Conservation (phyloP, 2,113 vertebrate genomes). For the Holacanthus passer region DNA sequence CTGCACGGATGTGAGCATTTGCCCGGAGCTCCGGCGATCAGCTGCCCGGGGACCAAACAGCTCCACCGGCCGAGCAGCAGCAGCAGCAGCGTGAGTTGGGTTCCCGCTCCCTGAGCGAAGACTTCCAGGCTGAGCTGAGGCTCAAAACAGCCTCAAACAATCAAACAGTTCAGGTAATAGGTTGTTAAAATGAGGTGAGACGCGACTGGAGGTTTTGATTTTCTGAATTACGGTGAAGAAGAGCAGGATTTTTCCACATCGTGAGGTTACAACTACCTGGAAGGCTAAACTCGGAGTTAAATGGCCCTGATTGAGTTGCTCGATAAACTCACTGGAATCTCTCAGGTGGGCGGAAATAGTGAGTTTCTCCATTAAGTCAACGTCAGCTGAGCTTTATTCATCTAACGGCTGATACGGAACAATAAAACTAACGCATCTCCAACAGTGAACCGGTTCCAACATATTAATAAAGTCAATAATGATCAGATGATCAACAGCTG, state of each 20-base stretch:
- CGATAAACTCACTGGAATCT: fast-evolving
- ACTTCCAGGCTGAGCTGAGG: neutral
- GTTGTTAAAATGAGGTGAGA: fast-evolving
- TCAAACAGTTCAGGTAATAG: fast-evolving
- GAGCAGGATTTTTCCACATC: neutral
- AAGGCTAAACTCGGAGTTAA: neutral
- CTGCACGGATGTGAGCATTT: neutral
- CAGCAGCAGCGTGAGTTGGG: too few relatives aligned
- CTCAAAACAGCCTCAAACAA: fast-evolving
- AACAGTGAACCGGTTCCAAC: neutral
- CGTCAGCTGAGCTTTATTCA: neutral
- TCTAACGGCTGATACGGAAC: neutral
- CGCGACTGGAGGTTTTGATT: fast-evolving
- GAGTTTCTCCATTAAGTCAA: neutral
- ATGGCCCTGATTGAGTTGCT: fast-evolving
- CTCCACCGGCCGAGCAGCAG: slow-evolving; percentile 25
- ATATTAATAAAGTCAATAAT: neutral
- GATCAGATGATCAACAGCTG: too few relatives aligned
- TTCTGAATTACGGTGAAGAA: too few relatives aligned
- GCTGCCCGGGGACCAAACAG: slow-evolving; percentile 7
- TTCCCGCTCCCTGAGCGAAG: fast-evolving
- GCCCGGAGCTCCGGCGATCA: neutral
- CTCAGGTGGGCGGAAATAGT: neutral
- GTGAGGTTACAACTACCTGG: neutral
- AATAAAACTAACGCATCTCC: neutral